These are phyloP conservation scores for Macrosoma leucophasiata DNA, from an alignment of 2,888 invertebrate species.

Conservation along the genomic window DNA sequence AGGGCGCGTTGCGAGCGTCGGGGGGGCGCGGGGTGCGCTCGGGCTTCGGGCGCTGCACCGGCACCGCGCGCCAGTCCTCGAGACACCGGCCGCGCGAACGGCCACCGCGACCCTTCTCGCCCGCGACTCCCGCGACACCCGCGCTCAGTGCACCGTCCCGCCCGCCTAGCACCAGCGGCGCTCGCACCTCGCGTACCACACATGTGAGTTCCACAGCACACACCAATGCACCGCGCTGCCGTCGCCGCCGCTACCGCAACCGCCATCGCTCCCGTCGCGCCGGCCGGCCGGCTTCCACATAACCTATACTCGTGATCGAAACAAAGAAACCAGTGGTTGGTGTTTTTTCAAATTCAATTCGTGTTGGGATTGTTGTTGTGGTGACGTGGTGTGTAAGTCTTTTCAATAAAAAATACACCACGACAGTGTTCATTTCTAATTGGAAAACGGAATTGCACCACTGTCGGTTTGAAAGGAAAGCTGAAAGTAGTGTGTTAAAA, in stretches of 20 bases:
- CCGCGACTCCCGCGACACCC: slow-evolving; percentile 28
- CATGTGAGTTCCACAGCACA: slow-evolving; percentile 58
- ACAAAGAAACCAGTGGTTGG: slow-evolving; percentile 38
- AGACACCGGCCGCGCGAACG: slow-evolving; percentile 73
- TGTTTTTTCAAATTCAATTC: slow-evolving; percentile 25
- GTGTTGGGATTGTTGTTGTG: slow-evolving; percentile 15
- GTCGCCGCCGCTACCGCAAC: slow-evolving; percentile 23
- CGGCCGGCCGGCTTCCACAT: slow-evolving; percentile 55
- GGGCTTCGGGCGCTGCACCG: slow-evolving; percentile 53
- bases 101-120: slow-evolving; percentile 56
- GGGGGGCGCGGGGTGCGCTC: slow-evolving; percentile 53
- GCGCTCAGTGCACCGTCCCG: slow-evolving; percentile 45
- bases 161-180: slow-evolving; percentile 54
- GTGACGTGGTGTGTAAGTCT: slow-evolving; percentile 11
- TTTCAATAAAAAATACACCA: slow-evolving; percentile 35
- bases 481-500: no score
- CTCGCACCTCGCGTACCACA: slow-evolving; percentile 46
- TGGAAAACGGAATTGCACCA: no score
- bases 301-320: slow-evolving; percentile 47
- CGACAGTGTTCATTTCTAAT: slow-evolving; percentile 11
- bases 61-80: slow-evolving; percentile 66
- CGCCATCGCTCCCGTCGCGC: slow-evolving; percentile 22
- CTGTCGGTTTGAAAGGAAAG: no score
- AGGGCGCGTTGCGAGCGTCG: slow-evolving; percentile 52
- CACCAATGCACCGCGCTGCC: slow-evolving; percentile 23